Base-by-base conservation (phyloP, 1,140 invertebrate genomes). In the Drosophila repletoides region DNA sequence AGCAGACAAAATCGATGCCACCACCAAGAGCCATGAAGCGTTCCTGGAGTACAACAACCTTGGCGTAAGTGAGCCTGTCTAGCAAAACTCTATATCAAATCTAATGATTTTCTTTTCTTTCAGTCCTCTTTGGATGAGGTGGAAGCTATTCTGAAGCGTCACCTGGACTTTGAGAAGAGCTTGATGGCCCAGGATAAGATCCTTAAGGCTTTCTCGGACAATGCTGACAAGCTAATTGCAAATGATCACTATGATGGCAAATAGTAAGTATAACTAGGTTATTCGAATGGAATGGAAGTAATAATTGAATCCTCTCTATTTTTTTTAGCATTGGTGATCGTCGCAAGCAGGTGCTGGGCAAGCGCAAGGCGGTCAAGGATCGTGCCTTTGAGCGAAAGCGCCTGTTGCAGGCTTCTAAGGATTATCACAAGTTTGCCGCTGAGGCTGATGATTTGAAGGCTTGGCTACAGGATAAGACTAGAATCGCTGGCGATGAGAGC, bases 1-100 rank as follows among this genome's bases (percentile, higher is more conserved):
- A 91, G 98, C 98, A 0, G 98, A 99, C 91, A 96, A 98, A 88
- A 98, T 99, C 61, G 98, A 99, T 91, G 97, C 98, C 0, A 95
- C 96, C 2, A 98, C 96, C 28, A 96, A 96, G 46, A 96, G 96
- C 29, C 98, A 99, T 89, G 95, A 98, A 89, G 95, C 97, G 0
- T 98, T 98, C 91, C 91, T 99, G 6, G 97, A 98, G 70, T 97
- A 96, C 91, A 94, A 93, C 5, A 94, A 98, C 75, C 92, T 97
- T 31, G 98, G 97, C 28, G 97, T 96, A 91, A 93, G 93, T 92
- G 7, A n/a, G n/a, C n/a, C n/a, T n/a, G n/a, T n/a, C n/a, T n/a
- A n/a, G n/a, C 14, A 38, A 28, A 41, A 26, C 33, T 41, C 0
- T 24, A 12, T 2, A 56, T 28, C 1, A 0, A 22, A 24, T n/a